phyloP scores from a whole-genome alignment of 2,888 invertebrate species.

The Cephus pulcher region DNA sequence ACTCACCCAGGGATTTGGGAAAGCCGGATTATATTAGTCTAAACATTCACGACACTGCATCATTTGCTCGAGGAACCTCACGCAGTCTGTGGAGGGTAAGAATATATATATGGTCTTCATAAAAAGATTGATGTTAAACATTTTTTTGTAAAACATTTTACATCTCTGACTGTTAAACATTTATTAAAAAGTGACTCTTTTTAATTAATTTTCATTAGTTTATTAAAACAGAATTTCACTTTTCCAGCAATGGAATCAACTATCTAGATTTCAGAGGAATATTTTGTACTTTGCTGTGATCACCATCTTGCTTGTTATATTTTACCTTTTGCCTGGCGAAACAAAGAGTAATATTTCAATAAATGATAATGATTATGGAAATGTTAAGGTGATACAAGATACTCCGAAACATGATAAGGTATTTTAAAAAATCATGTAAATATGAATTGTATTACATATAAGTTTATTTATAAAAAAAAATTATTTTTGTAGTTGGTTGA shows the following conservation, averaged over 20 bases:
- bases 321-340: conserved; percentile 72
- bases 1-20: conserved; percentile 47
- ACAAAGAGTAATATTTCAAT: conserved; percentile 54
- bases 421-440: conserved; percentile 13
- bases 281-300: conserved; percentile 75
- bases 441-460: background rate
- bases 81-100: conserved; percentile 66
- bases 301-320: conserved; percentile 71
- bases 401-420: conserved; percentile 49
- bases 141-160: conserved; percentile 28
- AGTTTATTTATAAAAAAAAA: background rate
- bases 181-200: conserved; percentile 20
- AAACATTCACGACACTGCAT: conserved; percentile 56
- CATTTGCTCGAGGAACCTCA: conserved; percentile 51
- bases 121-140: background rate
- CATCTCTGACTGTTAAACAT: conserved; percentile 61
- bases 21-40: conserved; percentile 61
- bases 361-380: conserved; percentile 55
- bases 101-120: background rate
- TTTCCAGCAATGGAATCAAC: conserved; percentile 86
- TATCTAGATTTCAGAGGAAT: conserved; percentile 86
- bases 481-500: conserved; percentile 44
- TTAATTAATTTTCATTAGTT: conserved; percentile 13
- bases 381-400: conserved; percentile 42
- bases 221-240: conserved; percentile 8